phyloP scores from a whole-genome alignment of 2,888 invertebrate species.

The Rapana venosa region DNA sequence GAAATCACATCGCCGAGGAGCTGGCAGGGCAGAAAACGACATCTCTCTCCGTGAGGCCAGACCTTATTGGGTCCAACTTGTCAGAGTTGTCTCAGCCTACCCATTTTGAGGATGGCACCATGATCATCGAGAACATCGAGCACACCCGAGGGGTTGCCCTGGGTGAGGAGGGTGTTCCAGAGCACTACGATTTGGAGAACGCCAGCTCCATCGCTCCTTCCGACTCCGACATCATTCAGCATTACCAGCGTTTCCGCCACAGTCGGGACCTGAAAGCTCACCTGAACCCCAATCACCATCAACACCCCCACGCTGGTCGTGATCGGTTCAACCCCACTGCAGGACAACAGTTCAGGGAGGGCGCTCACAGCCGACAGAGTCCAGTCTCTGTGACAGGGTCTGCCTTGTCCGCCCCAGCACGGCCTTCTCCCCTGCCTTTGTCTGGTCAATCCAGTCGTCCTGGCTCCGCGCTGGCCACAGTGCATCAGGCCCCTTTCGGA shows the following conservation, averaged over 20 bases:
- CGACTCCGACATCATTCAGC: conserved; percentile 93
- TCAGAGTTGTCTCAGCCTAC: conserved; percentile 47
- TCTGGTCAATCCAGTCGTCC: conserved; percentile 60
- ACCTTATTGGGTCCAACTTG: conserved; percentile 94
- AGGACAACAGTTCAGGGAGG: conserved; percentile 39
- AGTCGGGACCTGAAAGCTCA: conserved; percentile 39
- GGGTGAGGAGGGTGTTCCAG: conserved; percentile 68
- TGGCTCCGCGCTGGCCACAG: conserved; percentile 58
- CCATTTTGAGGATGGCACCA: conserved; percentile 70
- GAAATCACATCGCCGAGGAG: conserved; percentile 90
- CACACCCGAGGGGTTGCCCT: conserved; percentile 54
- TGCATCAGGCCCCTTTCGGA: conserved; percentile 45
- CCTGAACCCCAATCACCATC: conserved; percentile 42
- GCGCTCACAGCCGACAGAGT: conserved; percentile 47
- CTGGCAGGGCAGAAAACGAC: conserved; percentile 88
- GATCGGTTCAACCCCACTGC: conserved; percentile 39
- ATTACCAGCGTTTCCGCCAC: conserved; percentile 91
- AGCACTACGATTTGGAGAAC: conserved; percentile 92
- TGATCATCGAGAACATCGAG: conserved; percentile 72
- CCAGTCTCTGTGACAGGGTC: conserved; percentile 53
- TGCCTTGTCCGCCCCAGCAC: conserved; percentile 54
- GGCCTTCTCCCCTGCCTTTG: conserved; percentile 54
- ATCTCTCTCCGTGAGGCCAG: conserved; percentile 88
- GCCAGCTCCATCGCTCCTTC: conserved; percentile 98
- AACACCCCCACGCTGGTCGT: conserved; percentile 48